Conservation (phyloP, 1,140 invertebrate species). For the Asbolus verrucosus region DNA sequence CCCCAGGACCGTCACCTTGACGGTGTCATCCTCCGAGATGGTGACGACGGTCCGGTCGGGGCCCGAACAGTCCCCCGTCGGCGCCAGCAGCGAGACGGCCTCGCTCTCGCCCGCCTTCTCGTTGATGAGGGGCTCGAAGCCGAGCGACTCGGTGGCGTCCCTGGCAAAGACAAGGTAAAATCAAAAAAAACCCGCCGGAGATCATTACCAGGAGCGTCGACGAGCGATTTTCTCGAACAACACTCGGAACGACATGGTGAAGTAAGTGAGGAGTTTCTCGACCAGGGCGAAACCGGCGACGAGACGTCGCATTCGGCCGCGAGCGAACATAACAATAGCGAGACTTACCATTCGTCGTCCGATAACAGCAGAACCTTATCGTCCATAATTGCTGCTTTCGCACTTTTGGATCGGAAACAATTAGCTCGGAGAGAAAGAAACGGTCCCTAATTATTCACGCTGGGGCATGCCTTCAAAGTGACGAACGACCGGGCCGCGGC, state of each 20-base stretch:
- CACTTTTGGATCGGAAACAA: slow-evolving; percentile 24
- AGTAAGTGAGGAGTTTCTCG: slow-evolving; percentile 1
- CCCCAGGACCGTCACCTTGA: slow-evolving; percentile 73
- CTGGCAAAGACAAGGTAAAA: slow-evolving; percentile 47
- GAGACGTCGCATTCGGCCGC: slow-evolving; percentile 21
- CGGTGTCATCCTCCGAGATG: slow-evolving; percentile 45
- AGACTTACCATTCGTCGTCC: slow-evolving; percentile 28
- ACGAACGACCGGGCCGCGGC: slow-evolving; percentile 1
- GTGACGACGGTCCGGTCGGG: neutral
- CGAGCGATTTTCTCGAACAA: slow-evolving; percentile 23
- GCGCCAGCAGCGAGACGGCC: slow-evolving; percentile 41
- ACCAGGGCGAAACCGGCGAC: slow-evolving; percentile 1
- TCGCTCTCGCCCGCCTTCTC: slow-evolving; percentile 51
- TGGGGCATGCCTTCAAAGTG: neutral
- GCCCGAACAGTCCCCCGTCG: slow-evolving; percentile 53
- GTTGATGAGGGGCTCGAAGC: slow-evolving; percentile 58
- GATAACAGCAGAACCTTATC: slow-evolving; percentile 36
- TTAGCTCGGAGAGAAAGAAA: no score
- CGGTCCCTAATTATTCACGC: no score
- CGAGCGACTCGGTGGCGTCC: slow-evolving; percentile 58
- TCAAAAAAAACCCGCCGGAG: neutral
- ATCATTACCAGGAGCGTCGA: slow-evolving; percentile 10
- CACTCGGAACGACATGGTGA: slow-evolving; percentile 22
- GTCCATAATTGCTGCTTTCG: slow-evolving; percentile 32
- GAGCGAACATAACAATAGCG: slow-evolving; percentile 5